These are phyloP conservation scores for Vanacampus margaritifer DNA, from an alignment of 2,113 vertebrate genomes.

Conservation along the genomic window DNA sequence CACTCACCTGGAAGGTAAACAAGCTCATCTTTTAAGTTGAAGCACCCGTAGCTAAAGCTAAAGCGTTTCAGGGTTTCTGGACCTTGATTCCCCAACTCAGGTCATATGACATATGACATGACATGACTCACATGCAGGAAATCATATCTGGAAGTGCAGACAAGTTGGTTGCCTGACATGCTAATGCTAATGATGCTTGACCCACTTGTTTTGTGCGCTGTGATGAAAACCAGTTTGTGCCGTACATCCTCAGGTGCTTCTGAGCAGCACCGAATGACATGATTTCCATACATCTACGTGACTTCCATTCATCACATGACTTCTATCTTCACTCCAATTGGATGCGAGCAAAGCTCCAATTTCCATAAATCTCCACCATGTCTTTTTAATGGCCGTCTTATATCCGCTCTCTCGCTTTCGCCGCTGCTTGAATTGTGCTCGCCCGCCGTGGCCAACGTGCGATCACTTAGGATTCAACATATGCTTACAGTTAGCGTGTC, in stretches of 20 bases:
- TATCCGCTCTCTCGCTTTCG: slow-evolving; percentile 29
- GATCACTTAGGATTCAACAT: slow-evolving; percentile 48
- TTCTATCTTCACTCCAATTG: neutral
- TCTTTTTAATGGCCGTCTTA: slow-evolving; percentile 29
- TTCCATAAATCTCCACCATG: slow-evolving; percentile 20
- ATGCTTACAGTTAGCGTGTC: slow-evolving; percentile 45
- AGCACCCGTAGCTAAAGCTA: too few relatives aligned
- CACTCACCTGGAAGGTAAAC: too few relatives aligned
- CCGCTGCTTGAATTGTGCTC: slow-evolving; percentile 24
- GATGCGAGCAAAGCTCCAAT: slow-evolving; percentile 8
- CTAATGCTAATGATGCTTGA: neutral
- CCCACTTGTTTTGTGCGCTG: neutral
- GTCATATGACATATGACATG: too few relatives aligned
- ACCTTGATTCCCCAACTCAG: too few relatives aligned
- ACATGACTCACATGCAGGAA: too few relatives aligned
- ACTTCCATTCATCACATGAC: neutral
- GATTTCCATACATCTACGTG: neutral
- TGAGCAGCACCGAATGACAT: neutral
- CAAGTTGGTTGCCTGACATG: neutral
- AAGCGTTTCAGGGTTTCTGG: too few relatives aligned
- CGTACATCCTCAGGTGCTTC: neutral
- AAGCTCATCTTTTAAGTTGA: too few relatives aligned
- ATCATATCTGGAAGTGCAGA: too few relatives aligned
- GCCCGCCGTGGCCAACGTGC: slow-evolving; percentile 22
- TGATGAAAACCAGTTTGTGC: neutral